phyloP scores from a whole-genome alignment of 2,888 invertebrate species.

The Anaspis maculata region DNA sequence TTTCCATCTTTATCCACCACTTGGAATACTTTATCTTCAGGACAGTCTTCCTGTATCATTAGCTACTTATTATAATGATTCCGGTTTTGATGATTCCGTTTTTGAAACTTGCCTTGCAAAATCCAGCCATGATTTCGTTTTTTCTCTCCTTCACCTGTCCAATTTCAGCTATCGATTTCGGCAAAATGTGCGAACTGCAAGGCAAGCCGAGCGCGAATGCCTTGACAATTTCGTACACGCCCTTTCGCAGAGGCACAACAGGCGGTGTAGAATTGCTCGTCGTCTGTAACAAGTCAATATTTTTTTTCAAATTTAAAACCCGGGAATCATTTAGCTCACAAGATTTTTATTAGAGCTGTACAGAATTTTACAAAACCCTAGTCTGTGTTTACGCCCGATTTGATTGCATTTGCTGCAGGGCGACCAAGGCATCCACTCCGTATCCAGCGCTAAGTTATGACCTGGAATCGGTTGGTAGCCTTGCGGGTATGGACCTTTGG shows the following conservation, averaged over 20 bases:
- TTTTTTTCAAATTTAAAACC: slow-evolving; percentile 1
- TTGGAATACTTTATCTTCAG: slow-evolving; percentile 44
- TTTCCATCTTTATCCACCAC: slow-evolving; percentile 46
- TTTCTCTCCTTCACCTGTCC: slow-evolving; percentile 39
- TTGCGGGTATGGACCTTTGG: slow-evolving; percentile 33
- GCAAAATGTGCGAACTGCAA: slow-evolving; percentile 49
- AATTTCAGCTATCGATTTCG: slow-evolving; percentile 38
- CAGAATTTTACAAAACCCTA: slow-evolving; percentile 61
- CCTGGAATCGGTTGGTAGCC: slow-evolving; percentile 23
- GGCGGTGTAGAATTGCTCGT: too few relatives aligned
- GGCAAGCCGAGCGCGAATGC: slow-evolving; percentile 50
- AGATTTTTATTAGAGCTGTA: too few relatives aligned
- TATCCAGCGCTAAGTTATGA: slow-evolving; percentile 43
- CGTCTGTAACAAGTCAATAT: too few relatives aligned
- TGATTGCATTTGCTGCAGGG: slow-evolving; percentile 53
- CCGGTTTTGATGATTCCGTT: too few relatives aligned
- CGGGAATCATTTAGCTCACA: not conserved
- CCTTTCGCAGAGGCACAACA: too few relatives aligned
- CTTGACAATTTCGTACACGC: slow-evolving; percentile 32
- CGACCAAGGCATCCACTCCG: slow-evolving; percentile 57
- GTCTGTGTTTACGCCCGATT: slow-evolving; percentile 49
- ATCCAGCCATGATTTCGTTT: slow-evolving; percentile 49
- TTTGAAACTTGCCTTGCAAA: slow-evolving; percentile 41
- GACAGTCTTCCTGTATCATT: slow-evolving; percentile 46
- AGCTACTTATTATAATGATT: too few relatives aligned